Percentiles rank a stretch among this genome's conserved stretches.
These are phyloP conservation scores for Myiopsitta monachus DNA, from an alignment of 2,113 vertebrate genomes.

Conservation along the genomic window DNA sequence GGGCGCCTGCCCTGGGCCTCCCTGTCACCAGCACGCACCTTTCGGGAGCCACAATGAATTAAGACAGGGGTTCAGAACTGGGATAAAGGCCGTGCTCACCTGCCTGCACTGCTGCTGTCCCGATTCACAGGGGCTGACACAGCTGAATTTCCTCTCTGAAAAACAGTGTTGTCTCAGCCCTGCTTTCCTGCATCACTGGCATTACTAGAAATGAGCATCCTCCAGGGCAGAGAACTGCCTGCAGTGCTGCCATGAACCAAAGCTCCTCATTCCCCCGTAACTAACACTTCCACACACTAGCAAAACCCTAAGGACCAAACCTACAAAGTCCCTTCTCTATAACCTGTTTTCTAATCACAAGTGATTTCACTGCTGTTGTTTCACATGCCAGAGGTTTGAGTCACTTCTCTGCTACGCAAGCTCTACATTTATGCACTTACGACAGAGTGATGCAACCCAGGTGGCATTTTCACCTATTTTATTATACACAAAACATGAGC, in stretches of 20 bases:
- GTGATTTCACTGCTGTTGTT: neutral
- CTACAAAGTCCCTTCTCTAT: neutral
- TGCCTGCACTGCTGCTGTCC: neutral
- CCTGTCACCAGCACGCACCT: neutral
- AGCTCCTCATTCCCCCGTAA: neutral
- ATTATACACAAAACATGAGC: slow-evolving; percentile 84
- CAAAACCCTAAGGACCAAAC: neutral
- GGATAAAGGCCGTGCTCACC: neutral
- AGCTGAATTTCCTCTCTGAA: neutral
- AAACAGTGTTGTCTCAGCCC: neutral
- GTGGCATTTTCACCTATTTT: slow-evolving; percentile 79
- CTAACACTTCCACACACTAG: neutral
- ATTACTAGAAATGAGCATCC: neutral
- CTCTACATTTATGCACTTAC: neutral
- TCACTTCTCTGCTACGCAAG: neutral
- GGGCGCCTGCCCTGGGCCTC: neutral
- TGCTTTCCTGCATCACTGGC: neutral
- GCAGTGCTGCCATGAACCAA: neutral
- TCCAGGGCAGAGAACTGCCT: neutral
- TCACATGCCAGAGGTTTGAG: neutral
- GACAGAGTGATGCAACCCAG: neutral
- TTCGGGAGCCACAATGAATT: neutral
- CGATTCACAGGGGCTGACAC: neutral
- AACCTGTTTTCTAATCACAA: neutral
- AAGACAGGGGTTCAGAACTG: neutral